Percentiles rank a stretch among this genome's conserved stretches.
Conservation (phyloP, 2,888 invertebrate species). For the Tipula confusa region DNA sequence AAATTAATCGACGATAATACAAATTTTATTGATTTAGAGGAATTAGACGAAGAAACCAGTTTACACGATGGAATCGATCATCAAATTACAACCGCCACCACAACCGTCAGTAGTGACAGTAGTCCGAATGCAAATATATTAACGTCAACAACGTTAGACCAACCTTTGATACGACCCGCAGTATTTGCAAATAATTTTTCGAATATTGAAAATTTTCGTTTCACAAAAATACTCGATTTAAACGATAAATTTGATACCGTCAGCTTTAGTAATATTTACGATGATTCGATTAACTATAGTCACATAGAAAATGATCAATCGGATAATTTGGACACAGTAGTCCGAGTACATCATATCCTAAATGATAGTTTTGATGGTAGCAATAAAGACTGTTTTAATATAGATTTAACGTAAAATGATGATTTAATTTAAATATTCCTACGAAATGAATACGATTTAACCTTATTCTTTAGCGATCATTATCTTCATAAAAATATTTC, state of each 20-base stretch:
- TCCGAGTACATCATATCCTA: background rate
- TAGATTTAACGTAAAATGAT: background rate
- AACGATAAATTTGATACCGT: slow-evolving; percentile 1
- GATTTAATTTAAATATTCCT: too few species aligned
- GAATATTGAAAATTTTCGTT: slow-evolving; percentile 26
- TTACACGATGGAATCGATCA: background rate
- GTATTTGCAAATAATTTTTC: slow-evolving; percentile 31
- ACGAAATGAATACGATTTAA: too few species aligned
- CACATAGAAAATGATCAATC: background rate
- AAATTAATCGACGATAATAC: background rate
- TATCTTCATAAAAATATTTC: too few species aligned
- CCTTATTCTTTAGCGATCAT: too few species aligned
- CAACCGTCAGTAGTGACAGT: background rate
- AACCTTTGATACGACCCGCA: slow-evolving; percentile 30
- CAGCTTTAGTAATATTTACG: background rate
- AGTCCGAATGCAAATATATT: background rate
- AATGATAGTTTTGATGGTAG: background rate
- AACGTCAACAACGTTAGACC: background rate
- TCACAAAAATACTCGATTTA: background rate
- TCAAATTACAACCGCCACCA: background rate
- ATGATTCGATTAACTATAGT: background rate
- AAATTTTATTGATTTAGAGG: background rate
- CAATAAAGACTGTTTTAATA: slow-evolving; percentile 28
- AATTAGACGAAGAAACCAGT: background rate
- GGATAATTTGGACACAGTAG: background rate